phyloP scores from a whole-genome alignment of 2,113 vertebrate species.

The Phyllopteryx taeniolatus region DNA sequence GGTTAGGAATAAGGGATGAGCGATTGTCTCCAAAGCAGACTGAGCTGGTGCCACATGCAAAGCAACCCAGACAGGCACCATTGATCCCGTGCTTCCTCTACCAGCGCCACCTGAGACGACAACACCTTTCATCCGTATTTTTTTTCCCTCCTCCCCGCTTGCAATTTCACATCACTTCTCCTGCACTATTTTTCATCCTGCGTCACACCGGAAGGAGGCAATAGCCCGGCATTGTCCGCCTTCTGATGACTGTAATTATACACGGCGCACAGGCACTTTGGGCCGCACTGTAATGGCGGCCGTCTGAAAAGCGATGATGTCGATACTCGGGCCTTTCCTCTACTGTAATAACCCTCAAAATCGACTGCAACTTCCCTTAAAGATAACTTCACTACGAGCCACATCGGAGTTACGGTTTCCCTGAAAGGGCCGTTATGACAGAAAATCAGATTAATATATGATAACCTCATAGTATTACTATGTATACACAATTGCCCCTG shows the following conservation, averaged over 20 bases:
- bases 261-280: neutral
- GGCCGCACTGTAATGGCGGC: neutral
- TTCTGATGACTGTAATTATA: neutral
- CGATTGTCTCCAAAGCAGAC: constrained; percentile 19
- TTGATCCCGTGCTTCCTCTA: constrained; percentile 43
- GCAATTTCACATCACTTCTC: constrained; percentile 32
- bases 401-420: neutral
- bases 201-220: neutral
- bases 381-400: neutral
- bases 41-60: constrained; percentile 42
- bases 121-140: constrained; percentile 24
- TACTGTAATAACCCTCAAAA: neutral
- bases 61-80: constrained; percentile 47
- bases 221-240: constrained; percentile 1
- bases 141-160: constrained; percentile 18
- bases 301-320: neutral
- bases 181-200: neutral
- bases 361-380: neutral
- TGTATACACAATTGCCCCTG: no score
- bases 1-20: neutral
- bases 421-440: neutral
- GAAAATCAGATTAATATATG: neutral
- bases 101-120: constrained; percentile 51
- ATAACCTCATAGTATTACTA: no score
- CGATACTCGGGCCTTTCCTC: neutral